These are phyloP conservation scores for cattle (Bos taurus) DNA, from an alignment of 2,113 vertebrate genomes.

Conservation along the genomic window DNA sequence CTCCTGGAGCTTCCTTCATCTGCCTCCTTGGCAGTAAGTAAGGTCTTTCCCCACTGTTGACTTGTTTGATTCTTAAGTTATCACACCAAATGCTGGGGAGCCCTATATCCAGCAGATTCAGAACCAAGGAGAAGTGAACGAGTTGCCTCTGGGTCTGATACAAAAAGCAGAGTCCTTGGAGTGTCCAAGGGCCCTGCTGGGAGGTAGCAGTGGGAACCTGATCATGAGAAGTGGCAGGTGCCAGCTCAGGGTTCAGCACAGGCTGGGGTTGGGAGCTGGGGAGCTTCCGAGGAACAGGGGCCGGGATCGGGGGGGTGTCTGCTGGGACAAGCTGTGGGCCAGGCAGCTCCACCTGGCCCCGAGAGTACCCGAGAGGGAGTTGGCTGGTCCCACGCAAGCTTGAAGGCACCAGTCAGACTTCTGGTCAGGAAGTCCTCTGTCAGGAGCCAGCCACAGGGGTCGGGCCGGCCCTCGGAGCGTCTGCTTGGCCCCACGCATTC, in stretches of 20 bases:
- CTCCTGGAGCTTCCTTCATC: neutral
- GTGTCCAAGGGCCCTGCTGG: neutral
- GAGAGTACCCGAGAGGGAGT: neutral
- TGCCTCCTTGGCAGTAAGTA: neutral
- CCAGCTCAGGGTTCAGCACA: neutral
- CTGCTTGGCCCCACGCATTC: neutral
- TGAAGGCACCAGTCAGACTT: neutral
- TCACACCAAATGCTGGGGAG: neutral
- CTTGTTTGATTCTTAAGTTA: neutral
- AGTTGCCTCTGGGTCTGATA: neutral
- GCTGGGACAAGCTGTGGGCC: neutral
- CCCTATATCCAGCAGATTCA: neutral
- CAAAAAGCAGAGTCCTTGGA: neutral
- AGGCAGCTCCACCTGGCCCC: neutral
- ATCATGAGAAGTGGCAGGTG: neutral
- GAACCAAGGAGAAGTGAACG: neutral
- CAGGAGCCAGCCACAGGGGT: neutral
- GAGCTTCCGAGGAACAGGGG: neutral
- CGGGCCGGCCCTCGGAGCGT: neutral
- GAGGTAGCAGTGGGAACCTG: neutral
- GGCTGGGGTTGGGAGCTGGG: neutral
- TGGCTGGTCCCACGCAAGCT: neutral
- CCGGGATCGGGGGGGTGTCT: too few species aligned
- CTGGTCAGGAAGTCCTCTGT: neutral
- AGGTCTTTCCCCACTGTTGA: neutral